A percentile compares a stretch with the other conserved stretches of the same genome.
phyloP scores from a whole-genome alignment of 2,797 vertebrate genomes.

The Acrossocheilus wenchowensis region DNA sequence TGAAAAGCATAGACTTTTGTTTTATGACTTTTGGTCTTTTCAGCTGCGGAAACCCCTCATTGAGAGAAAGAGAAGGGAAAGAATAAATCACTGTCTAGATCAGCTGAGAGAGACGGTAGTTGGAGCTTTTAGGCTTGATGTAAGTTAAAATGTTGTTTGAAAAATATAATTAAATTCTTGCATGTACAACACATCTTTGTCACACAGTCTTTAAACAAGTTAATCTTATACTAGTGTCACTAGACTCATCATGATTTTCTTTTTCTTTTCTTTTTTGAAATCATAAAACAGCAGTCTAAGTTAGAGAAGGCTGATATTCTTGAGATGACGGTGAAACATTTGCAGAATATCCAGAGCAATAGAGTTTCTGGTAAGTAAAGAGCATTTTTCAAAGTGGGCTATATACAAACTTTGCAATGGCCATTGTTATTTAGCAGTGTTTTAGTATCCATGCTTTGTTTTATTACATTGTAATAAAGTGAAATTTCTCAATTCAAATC shows the following conservation, averaged over 20 bases:
- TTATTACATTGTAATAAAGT: neutral
- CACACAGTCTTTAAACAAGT: neutral
- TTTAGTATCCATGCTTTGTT: neutral
- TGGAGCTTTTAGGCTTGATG: constrained; percentile 85
- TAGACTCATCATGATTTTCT: neutral
- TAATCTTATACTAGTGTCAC: neutral
- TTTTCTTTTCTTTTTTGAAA: constrained; percentile 22
- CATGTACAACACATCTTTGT: neutral
- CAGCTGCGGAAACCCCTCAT: constrained; percentile 90
- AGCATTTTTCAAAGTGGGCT: neutral
- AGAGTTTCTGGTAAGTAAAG: constrained; percentile 80
- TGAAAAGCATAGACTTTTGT: neutral
- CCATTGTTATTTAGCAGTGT: neutral
- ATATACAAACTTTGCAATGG: neutral
- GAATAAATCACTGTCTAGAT: constrained; percentile 90
- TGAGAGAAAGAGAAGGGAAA: constrained; percentile 88
- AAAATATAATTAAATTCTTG: neutral
- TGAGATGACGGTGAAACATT: constrained; percentile 92
- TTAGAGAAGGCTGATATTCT: constrained; percentile 91
- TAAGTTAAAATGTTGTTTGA: constrained; percentile 72
- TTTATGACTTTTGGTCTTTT: constrained; percentile 18
- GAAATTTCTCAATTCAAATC: neutral
- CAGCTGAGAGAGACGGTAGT: constrained; percentile 89
- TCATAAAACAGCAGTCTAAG: constrained; percentile 86
- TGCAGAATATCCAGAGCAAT: constrained; percentile 86